These are phyloP conservation scores for Apodemus sylvaticus DNA, from an alignment of 2,113 vertebrate species.

Conservation along the genomic window DNA sequence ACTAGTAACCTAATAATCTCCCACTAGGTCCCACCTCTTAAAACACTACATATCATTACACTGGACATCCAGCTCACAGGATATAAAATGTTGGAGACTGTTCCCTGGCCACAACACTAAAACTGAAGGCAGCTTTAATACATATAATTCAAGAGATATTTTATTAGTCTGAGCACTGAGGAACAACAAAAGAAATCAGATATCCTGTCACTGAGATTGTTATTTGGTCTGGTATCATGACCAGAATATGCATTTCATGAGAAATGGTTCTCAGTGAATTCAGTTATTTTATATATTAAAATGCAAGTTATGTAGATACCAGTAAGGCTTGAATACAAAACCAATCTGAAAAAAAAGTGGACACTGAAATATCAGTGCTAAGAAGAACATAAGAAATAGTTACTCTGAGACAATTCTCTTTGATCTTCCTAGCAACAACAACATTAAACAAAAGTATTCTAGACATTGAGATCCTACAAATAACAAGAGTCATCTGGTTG, in stretches of 20 bases:
- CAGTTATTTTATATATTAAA: not conserved
- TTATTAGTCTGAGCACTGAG: not conserved
- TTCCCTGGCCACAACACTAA: too few relatives aligned
- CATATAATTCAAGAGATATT: not conserved
- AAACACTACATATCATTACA: not conserved
- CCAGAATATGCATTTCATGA: not conserved
- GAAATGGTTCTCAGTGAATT: not conserved
- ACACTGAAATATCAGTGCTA: not conserved
- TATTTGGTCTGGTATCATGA: not conserved
- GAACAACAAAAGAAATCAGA: not conserved
- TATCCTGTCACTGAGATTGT: not conserved
- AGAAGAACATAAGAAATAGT: not conserved
- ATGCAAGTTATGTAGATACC: not conserved
- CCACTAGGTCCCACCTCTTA: not conserved
- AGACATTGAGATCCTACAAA: not conserved
- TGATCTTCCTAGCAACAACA: not conserved
- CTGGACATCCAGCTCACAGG: not conserved
- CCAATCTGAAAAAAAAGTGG: not conserved
- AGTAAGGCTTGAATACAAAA: not conserved
- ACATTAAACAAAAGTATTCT: constrained; percentile 4
- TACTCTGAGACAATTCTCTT: not conserved
- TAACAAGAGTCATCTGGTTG: not conserved
- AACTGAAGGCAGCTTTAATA: not conserved
- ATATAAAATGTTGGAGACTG: not conserved
- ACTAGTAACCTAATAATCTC: not conserved